phyloP scores from a whole-genome alignment of 92 coral and sea anemone species.

The Galaxea fascicularis region DNA sequence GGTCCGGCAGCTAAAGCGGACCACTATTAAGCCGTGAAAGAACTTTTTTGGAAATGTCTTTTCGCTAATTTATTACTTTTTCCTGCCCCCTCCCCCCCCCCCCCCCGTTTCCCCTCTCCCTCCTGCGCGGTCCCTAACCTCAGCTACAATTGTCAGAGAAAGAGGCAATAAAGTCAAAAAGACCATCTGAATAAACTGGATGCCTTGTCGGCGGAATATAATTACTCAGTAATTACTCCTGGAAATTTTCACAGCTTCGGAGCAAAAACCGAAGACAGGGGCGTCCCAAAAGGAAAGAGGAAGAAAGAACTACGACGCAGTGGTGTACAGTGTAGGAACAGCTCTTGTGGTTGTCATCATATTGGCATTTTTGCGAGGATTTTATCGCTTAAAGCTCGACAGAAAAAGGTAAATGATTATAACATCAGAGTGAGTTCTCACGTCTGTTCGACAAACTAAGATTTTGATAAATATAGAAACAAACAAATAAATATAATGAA shows the following conservation, averaged over 20 bases:
- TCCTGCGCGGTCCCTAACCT: too few species aligned
- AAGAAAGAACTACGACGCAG: constrained; percentile 79
- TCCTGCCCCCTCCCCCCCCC: too few species aligned
- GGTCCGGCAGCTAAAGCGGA: too few species aligned
- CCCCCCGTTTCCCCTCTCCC: too few species aligned
- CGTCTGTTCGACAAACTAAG: not conserved
- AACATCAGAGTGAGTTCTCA: not conserved
- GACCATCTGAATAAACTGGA: too few species aligned
- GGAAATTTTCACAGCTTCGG: constrained; percentile 15
- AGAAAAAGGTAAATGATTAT: constrained; percentile 64
- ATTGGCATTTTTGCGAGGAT: constrained; percentile 84
- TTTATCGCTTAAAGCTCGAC: constrained; percentile 86
- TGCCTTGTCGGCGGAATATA: not conserved
- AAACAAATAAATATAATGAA: not conserved
- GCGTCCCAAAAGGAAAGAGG: constrained; percentile 70
- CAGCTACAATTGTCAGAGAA: too few species aligned
- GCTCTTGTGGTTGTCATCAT: constrained; percentile 82
- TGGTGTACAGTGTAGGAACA: constrained; percentile 85
- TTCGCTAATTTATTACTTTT: too few species aligned
- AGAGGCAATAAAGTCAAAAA: too few species aligned
- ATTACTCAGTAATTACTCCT: too few species aligned
- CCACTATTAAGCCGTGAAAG: too few species aligned
- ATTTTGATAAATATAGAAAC: too few species aligned
- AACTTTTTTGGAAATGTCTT: too few species aligned
- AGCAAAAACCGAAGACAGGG: constrained; percentile 11